Base-by-base conservation (phyloP, 2,888 invertebrate genomes). In the Drosophila mercatorum region DNA sequence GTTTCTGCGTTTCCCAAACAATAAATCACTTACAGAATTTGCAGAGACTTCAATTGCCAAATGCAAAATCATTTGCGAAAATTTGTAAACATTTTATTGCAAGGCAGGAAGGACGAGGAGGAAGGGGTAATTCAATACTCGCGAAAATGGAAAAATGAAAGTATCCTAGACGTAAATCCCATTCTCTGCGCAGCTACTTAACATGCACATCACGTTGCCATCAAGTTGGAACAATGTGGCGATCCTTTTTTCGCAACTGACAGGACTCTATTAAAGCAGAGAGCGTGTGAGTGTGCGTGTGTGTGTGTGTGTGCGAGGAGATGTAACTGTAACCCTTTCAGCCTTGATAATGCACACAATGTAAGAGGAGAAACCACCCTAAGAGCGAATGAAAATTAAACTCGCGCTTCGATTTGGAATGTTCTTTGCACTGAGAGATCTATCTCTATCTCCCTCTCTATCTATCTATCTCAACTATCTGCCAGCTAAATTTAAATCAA, bases 1-100 rank as follows among this genome's bases (percentile, higher is more conserved):
- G 7, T 8, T 53, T 55, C 41, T 31, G 6, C 11, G 12, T 59
- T 78, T 78, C 75, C 78, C 75, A 75, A 38, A 47, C 58, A 69
- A 83, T 83, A 84, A 84, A 84, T 84, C 81, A 80, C 60, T 68
- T 66, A 57, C 5, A 67, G 58, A 56, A 53, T 61, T 70, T 63
- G 57, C 64, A 14, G 51, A 34, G 67, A 66, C 58, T 78, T 73
- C 52, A 63, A 62, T 60, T 36, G 79, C 36, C 71, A 64, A 72
- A 79, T 80, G 82, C 79, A 88, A 86, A 88, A 83, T 79, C 67
- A 83, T 88, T 88, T 87, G 80, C 81, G 52, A 58, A 82, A 88
- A 87, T 87, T 87, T 87, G 89, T 88, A 84, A 87, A 87, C 84
- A 88, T 81, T 88, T 85, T 85, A 83, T 87, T 88, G 62, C 55